phyloP scores from a whole-genome alignment of 2,797 vertebrate species.

The Hypotaenidia philippensis region DNA sequence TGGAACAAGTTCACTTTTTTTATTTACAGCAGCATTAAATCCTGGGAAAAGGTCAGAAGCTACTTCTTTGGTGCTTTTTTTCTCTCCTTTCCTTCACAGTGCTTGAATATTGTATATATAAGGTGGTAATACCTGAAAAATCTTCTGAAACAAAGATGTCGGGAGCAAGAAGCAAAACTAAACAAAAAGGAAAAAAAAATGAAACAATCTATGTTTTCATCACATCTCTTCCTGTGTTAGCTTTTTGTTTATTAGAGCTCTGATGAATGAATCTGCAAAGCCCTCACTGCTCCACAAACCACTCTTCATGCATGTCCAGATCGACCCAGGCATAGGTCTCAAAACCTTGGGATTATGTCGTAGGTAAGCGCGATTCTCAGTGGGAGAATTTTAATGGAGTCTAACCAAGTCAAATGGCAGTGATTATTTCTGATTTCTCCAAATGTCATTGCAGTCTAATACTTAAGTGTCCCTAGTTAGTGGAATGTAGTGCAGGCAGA shows the following conservation, averaged over 20 bases:
- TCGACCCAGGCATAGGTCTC: background rate
- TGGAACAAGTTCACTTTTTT: background rate
- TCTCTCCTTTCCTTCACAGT: background rate
- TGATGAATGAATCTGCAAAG: background rate
- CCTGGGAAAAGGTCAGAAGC: background rate
- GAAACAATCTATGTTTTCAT: background rate
- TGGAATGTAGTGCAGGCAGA: background rate
- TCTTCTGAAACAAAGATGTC: background rate
- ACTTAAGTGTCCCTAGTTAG: background rate
- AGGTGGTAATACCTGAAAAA: background rate
- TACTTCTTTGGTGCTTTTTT: background rate
- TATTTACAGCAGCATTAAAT: background rate
- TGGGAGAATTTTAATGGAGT: background rate
- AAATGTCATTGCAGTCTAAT: background rate
- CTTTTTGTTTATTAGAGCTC: background rate
- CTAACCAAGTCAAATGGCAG: background rate
- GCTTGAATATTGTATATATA: background rate
- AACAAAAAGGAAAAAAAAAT: accelerated
- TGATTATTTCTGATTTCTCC: background rate
- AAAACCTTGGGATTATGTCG: background rate
- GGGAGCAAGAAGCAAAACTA: background rate
- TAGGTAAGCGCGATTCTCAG: background rate
- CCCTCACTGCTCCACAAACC: background rate
- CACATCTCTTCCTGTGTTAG: background rate
- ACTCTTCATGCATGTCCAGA: background rate